Evolutionary conservation across 2,888 invertebrate species (phyloP), one percentile per base, ranked within the genome.

Genomic region (Leptodirus hochenwartii): DNA sequence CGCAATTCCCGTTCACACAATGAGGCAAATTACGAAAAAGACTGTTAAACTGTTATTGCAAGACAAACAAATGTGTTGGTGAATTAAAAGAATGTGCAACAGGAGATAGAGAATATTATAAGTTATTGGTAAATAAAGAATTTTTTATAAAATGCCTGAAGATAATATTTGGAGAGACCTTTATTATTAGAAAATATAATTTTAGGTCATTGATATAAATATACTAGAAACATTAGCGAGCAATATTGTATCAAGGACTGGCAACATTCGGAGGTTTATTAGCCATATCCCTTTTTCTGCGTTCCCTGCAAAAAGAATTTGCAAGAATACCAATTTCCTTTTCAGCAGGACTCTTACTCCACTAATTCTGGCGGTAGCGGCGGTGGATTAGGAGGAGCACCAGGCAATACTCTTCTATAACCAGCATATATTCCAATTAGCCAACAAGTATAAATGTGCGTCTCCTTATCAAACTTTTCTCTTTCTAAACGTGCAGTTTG

Each of bases 11-110:
- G 73, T 70, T 11, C 73, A 74, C 43, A 72, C 79, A 5, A 78
- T 81, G 69, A 70, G 78, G 47, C 54, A 69, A 36, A 61, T 79
- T 33, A 71, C 76, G 2, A 64, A 62, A 40, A 70, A 68, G 49
- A 66, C 72, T 14, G 49, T 77, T 28, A 69, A 66, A 47, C 58
- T 63, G 31, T 50, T 80, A 31, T 50, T 80, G 15, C 56, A 62
- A 27, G 79, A 74, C 43, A 79, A 74, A 49, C 69, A 72, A 43
- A 54, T 73, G 12, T 68, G 65, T 48, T 80, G 79, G 78, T 78
- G 48, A 62, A 14, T 9, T 12, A 24, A 22, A 29, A 12, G 14
- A 25, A 9, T 24, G 10, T 24, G 8, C 10, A 24, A 24, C n/a
- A 8, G 20, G n/a, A 20, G 8, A 20, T 8, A 8, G 20, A 8